Base-by-base conservation (phyloP, 1,140 invertebrate species). In the Pachyrhynchus sulphureomaculatus region DNA sequence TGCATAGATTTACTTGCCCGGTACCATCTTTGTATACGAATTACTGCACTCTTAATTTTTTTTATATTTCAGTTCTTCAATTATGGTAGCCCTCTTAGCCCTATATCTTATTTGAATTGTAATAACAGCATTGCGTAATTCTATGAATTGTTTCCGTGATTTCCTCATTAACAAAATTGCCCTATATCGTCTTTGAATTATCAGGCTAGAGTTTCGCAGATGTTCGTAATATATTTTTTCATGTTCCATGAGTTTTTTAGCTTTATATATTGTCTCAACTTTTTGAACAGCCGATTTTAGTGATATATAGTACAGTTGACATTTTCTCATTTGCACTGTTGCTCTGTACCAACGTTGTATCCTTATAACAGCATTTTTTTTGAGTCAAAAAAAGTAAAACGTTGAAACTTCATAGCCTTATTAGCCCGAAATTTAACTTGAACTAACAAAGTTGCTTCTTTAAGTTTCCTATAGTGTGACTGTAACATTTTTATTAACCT, bases 291-390 rank as follows among this genome's bases (percentile, higher is more conserved):
- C 67, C 45, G 54, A 33, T 54, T 54, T 69, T 8, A 74, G 64
- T 4, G 65, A 67, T 5, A 73, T 39, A 67, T 72, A 80, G 23
- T 69, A 32, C 44, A 68, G 32, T 37, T 68, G 63, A 4, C 71
- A 44, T 8, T 62, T 48, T 13, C 61, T 67, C 67, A 74, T 76
- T 15, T 68, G 5, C 8, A 49, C 39, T 23, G 18, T 72, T 10
- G 77, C 70, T 72, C 71, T 79, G 64, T 77, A 80, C 65, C 76
- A 75, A 2, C 34, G 70, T 71, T 86, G 84, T 20, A 86, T 72
- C 2, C 65, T 55, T 18, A 75, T 63, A 24, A 71, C 72, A 10
- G 77, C 70, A 10, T 68, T 61, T 54, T n/a, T 72, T 74, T 10
- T 62, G 32, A 8, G 4, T 20, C 1, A 41, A 9, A 48, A 54